Conservation (phyloP, 2,797 vertebrate species). For the Eutrigla gurnardus region DNA sequence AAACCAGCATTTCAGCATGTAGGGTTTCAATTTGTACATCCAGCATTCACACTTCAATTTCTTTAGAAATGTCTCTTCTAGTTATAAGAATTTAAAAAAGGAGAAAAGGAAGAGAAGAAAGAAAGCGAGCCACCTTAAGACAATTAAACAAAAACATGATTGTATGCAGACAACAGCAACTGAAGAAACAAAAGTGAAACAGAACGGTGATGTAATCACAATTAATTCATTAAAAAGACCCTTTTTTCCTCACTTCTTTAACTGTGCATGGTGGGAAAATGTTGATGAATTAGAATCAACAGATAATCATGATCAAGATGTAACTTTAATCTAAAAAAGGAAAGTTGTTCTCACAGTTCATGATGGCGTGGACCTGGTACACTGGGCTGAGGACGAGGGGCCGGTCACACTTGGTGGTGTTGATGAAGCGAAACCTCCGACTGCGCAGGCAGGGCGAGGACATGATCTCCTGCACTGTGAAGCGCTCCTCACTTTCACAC, state of each 20-base stretch:
- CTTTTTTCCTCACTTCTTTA: no score
- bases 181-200: not conserved
- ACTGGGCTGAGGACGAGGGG: constrained; percentile 81
- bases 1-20: no score
- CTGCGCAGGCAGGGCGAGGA: constrained; percentile 55
- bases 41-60: no score
- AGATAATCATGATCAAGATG: not conserved
- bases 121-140: not conserved
- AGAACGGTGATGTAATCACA: no score
- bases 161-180: not conserved
- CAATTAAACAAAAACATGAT: not conserved
- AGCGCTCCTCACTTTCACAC: constrained; percentile 62
- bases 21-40: no score
- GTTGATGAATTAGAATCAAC: not conserved
- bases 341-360: constrained; percentile 86
- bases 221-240: no score
- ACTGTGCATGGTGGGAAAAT: no score
- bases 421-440: constrained; percentile 77
- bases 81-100: no score
- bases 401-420: constrained; percentile 34
- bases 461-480: constrained; percentile 83
- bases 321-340: not conserved
- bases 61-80: no score
- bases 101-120: no score
- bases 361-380: constrained; percentile 87